phyloP scores from a whole-genome alignment of 2,888 invertebrate genomes.

The Blastobasis adustella region DNA sequence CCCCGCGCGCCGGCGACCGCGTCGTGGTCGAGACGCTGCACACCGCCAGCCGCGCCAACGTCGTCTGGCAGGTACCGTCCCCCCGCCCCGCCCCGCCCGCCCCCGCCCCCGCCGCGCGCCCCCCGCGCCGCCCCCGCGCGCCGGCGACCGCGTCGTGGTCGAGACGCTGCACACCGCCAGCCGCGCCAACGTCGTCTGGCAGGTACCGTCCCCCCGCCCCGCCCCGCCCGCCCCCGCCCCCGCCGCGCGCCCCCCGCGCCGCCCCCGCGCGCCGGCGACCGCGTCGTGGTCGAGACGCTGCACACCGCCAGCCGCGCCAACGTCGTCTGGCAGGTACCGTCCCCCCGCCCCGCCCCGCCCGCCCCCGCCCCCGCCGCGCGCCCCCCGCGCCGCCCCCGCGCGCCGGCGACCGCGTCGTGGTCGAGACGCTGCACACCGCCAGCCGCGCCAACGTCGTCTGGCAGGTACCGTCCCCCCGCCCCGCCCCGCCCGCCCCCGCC shows the following conservation, averaged over 20 bases:
- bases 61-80: slow-evolving; percentile 75
- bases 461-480: slow-evolving; percentile 52
- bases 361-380: slow-evolving; percentile 63
- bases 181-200: slow-evolving; percentile 85
- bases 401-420: slow-evolving; percentile 81
- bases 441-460: slow-evolving; percentile 86
- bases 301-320: slow-evolving; percentile 88
- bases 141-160: slow-evolving; percentile 82
- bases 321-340: slow-evolving; percentile 78
- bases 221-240: too few species aligned
- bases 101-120: slow-evolving; percentile 44
- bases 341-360: too few species aligned
- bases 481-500: too few species aligned
- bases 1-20: slow-evolving; percentile 76
- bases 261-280: slow-evolving; percentile 75
- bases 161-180: slow-evolving; percentile 89
- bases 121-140: slow-evolving; percentile 68
- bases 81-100: too few species aligned
- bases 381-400: slow-evolving; percentile 71
- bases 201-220: slow-evolving; percentile 33
- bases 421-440: slow-evolving; percentile 87
- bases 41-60: slow-evolving; percentile 87
- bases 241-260: slow-evolving; percentile 65
- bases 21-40: slow-evolving; percentile 89
- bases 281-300: slow-evolving; percentile 87